These are phyloP conservation scores for Procambarus clarkii DNA, from an alignment of 1,140 invertebrate species.

Conservation along the genomic window DNA sequence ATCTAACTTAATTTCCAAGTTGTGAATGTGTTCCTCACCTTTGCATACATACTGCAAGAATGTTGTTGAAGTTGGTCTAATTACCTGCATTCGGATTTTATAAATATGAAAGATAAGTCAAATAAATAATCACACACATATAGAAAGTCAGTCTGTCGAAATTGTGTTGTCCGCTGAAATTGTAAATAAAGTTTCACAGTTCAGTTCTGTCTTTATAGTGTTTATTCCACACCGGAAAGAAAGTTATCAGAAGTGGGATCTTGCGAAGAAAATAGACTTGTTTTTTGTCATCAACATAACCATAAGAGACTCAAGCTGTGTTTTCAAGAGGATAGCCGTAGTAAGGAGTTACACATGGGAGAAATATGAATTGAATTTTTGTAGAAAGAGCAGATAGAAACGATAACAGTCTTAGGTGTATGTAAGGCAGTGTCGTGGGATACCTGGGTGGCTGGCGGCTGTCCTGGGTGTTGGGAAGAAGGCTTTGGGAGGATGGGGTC, in stretches of 20 bases:
- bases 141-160: background rate
- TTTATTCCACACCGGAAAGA: background rate
- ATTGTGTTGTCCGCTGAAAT: background rate
- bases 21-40: background rate
- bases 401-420: background rate
- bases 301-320: no score
- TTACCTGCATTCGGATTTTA: background rate
- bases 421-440: conserved; percentile 28
- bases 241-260: background rate
- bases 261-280: background rate
- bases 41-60: background rate
- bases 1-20: background rate
- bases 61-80: background rate
- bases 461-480: conserved; percentile 41
- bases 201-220: background rate
- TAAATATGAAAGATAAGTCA: no score
- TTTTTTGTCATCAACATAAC: no score
- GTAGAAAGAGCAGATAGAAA: conserved; percentile 15
- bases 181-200: background rate
- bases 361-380: background rate
- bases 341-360: background rate
- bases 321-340: background rate
- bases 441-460: conserved; percentile 46
- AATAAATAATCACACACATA: no score
- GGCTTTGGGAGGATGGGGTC: conserved; percentile 1